These are phyloP conservation scores for Diachrysia chrysitis DNA, from an alignment of 2,888 invertebrate species.

Conservation along the genomic window DNA sequence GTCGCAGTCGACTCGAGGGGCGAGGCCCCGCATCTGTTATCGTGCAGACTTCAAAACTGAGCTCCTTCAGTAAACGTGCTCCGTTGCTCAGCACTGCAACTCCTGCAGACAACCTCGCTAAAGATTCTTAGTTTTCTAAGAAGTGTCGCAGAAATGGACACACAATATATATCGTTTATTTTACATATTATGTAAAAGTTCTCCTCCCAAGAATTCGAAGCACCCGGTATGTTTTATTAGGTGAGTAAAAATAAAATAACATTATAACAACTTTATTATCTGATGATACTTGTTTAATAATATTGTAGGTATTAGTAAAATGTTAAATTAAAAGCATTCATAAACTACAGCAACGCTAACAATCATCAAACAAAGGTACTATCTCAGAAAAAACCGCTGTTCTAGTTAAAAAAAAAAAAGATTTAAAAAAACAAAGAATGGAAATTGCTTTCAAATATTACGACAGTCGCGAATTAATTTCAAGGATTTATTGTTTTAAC, in stretches of 20 bases:
- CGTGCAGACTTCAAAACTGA: constrained; percentile 67
- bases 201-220: neutral
- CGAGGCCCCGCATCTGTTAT: constrained; percentile 69
- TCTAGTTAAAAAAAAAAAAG: no score
- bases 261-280: no score
- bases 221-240: neutral
- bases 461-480: constrained; percentile 1
- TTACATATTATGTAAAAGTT: neutral
- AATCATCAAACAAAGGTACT: no score
- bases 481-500: constrained; percentile 1
- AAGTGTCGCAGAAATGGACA: neutral
- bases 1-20: constrained; percentile 48
- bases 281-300: no score
- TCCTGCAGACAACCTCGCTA: constrained; percentile 49
- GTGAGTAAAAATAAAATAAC: no score
- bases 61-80: constrained; percentile 65
- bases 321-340: no score
- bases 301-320: no score
- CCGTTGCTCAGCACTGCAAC: constrained; percentile 54
- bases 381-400: no score
- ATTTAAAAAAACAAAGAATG: neutral
- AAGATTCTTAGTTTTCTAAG: constrained; percentile 43
- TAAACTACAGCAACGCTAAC: no score
- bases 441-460: neutral
- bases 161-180: neutral